phyloP scores from a whole-genome alignment of 2,113 vertebrate species.

The Acrocephalus kingi region DNA sequence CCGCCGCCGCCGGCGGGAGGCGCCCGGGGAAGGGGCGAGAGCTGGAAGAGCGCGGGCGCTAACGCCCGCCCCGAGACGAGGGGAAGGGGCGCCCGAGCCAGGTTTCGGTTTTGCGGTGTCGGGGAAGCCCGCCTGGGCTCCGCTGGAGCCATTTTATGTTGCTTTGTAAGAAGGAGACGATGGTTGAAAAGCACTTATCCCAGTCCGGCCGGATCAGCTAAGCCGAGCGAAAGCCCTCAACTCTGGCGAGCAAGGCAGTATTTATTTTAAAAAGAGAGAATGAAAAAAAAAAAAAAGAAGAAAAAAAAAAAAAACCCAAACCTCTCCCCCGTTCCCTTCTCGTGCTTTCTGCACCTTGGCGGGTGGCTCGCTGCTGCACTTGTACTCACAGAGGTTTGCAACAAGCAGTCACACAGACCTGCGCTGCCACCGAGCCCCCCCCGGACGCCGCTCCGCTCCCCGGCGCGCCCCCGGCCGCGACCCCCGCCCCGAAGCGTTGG shows the following conservation, averaged over 20 bases:
- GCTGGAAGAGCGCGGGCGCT: neutral
- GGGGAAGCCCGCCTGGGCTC: constrained; percentile 2
- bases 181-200: constrained; percentile 76
- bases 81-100: neutral
- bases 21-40: neutral
- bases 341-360: constrained; percentile 40
- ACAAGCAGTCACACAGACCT: constrained; percentile 78
- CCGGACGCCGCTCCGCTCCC: constrained; percentile 21
- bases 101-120: neutral
- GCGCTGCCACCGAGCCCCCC: constrained; percentile 39
- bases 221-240: neutral
- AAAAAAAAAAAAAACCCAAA: neutral
- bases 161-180: constrained; percentile 43
- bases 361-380: constrained; percentile 55
- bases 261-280: neutral
- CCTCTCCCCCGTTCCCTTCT: neutral
- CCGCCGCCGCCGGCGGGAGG: neutral
- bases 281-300: neutral
- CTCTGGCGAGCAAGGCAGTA: constrained; percentile 7
- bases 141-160: constrained; percentile 66
- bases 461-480: constrained; percentile 47
- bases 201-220: constrained; percentile 39
- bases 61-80: neutral
- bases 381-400: constrained; percentile 75
- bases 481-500: constrained; percentile 64